phyloP scores from a whole-genome alignment of 1,140 invertebrate genomes.

The Trialeurodes vaporariorum region DNA sequence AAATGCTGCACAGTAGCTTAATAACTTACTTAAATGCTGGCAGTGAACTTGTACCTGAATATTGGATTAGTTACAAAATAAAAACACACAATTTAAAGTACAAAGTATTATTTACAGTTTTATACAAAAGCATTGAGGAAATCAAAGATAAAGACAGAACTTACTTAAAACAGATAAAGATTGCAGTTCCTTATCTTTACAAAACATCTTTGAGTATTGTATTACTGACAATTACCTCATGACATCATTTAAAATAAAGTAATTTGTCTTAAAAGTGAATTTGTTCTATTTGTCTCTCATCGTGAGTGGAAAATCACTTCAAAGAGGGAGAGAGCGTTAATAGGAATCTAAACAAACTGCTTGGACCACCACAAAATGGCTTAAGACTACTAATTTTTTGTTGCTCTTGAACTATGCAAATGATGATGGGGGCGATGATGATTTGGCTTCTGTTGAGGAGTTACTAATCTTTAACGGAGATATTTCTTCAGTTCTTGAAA shows the following conservation, averaged over 20 bases:
- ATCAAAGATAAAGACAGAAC: too few species aligned
- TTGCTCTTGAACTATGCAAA: not conserved
- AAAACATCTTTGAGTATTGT: too few species aligned
- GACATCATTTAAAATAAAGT: not conserved
- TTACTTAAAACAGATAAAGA: not conserved
- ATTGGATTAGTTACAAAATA: not conserved
- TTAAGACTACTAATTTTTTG: too few species aligned
- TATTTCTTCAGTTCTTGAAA: not conserved
- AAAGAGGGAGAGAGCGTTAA: not conserved
- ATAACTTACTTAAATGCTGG: too few species aligned
- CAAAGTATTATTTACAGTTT: not conserved
- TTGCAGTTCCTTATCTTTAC: not conserved
- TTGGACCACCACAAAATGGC: too few species aligned
- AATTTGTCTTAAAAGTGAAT: not conserved
- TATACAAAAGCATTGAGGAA: not conserved
- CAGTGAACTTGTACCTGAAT: not conserved
- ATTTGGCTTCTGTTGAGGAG: not conserved
- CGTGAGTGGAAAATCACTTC: not conserved
- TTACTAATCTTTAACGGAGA: not conserved
- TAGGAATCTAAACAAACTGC: too few species aligned
- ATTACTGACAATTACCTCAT: not conserved
- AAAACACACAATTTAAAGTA: not conserved
- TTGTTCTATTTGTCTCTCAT: not conserved
- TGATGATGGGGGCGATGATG: not conserved
- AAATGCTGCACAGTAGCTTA: too few species aligned